These are phyloP conservation scores for Enteromius paludinosus DNA, from an alignment of 2,797 vertebrate genomes.

Conservation along the genomic window DNA sequence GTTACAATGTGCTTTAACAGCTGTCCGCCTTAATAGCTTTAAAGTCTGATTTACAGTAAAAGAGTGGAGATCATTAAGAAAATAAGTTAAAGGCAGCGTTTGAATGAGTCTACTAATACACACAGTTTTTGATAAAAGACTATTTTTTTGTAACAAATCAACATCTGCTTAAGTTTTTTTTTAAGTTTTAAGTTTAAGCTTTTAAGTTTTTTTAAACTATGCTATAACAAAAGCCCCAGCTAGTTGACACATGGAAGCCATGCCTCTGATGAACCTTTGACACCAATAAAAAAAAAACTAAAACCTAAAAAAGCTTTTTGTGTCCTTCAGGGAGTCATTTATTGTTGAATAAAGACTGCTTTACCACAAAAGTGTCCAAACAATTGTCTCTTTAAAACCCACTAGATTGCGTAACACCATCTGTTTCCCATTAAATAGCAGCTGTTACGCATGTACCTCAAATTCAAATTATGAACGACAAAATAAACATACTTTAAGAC, in stretches of 20 bases:
- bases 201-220: too few relatives aligned
- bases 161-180: too few relatives aligned
- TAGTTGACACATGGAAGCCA: neutral
- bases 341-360: neutral
- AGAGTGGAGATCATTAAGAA: neutral
- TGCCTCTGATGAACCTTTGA: neutral
- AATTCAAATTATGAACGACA: slow-evolving; percentile 30
- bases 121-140: neutral
- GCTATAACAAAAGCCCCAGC: neutral
- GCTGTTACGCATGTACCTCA: slow-evolving; percentile 16
- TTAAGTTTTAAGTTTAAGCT: too few relatives aligned
- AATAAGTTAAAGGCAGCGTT: neutral
- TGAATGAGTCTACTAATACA: neutral
- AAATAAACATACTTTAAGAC: slow-evolving; percentile 31
- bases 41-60: neutral
- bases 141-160: neutral
- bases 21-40: neutral
- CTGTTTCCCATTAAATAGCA: slow-evolving; percentile 33
- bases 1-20: neutral
- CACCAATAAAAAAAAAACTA: neutral
- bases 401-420: slow-evolving; percentile 22
- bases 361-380: slow-evolving; percentile 24
- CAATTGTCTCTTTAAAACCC: slow-evolving; percentile 20
- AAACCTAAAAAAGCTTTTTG: slow-evolving; percentile 1
- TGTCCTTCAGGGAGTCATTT: slow-evolving; percentile 21